Evolutionary conservation across 2,797 vertebrate genomes (phyloP), one percentile per base, ranked within the genome.

Genomic region (Dendrocincla fuliginosa): DNA sequence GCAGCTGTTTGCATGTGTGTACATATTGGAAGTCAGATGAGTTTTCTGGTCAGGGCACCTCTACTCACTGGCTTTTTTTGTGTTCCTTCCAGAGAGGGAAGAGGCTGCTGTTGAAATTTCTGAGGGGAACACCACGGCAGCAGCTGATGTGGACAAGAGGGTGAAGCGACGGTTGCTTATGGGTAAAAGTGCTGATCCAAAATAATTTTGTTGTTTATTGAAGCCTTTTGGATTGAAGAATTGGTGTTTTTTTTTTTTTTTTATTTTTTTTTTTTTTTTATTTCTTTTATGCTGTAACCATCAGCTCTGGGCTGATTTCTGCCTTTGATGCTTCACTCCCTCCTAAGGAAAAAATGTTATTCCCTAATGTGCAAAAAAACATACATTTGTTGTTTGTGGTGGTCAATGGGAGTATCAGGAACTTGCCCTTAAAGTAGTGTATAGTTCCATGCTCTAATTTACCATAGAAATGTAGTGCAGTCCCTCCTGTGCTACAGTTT

Each of bases 141-240:
- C 98, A 76, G 97, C 97, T 2, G 99, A 99, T 84, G 98, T 98
- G 90, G 99, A 99, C 97, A 99, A 99, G 95, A 98, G 99, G 25
- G 99, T 99, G 95, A 99, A 99, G 80, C 98, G 99, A 55, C 98
- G 99, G 50, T 98, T 99, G 90, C 98, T 99, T 44, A 99, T 99
- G 99, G 99, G 99, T 99, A 99, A 98, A 95, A 20, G 6, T 49
- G 53, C 69, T 84, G 59, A 35, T 67, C 30, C 49, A 69, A 57
- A 83, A 64, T 81, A 70, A 64, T 50, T 89, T 67, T 84, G 27
- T 28, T 74, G 19, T 41, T 65, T 57, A 16, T 11, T 59, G 70
- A 90, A 95, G 59, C 15, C 18, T 55, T 88, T 74, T 77, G 33
- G 64, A n/a, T 33, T 4, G 14, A 87, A 75, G 7, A 68, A 17